Evolutionary conservation across 2,113 vertebrate genomes (phyloP), one percentile per base, ranked within the genome.

Genomic region (Eudyptes chrysolophus): DNA sequence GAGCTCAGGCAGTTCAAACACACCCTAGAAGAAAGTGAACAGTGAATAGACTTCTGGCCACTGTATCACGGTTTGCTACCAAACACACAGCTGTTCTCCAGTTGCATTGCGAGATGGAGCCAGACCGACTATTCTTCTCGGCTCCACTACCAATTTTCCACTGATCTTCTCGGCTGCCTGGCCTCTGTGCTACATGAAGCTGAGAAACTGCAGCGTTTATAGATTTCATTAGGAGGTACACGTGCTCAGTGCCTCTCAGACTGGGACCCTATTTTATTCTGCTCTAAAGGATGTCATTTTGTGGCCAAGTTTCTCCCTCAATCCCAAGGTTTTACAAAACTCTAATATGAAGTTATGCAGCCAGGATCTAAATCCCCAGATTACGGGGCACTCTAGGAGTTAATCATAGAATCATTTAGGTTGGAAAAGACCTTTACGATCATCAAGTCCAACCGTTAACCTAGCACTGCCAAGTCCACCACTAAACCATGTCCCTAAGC

Each of bases 191-290:
- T 58, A 42, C 11, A 4, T 8, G n/a, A 72, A 38, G 52, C 75
- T 65, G 58, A 93, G 54, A 61, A 92, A 80, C 38, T 38, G 8
- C 42, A 71, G 21, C 1, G 1, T 68, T 83, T 69, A 57, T 2
- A 21, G 51, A 32, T 75, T 62, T 84, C 30, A 51, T 32, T 54
- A 20, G 21, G 24, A 76, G 27, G 49, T 57, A 16, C 3, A 0
- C 40, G 55, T 66, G 34, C 38, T 82, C 0, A 1, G n/a, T 75
- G n/a, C 13, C 10, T 60, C 55, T 55, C 2, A 0, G 48, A n/a
- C 34, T 29, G 51, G 52, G 24, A 60, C 5, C 5, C 32, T 42
- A 6, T 69, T 84, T 78, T 58, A 16, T 77, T 62, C 42, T 89
- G 15, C 25, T 85, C 36, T 65, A n/a, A 27, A 65, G n/a, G 19